Percentiles rank a stretch among this genome's conserved stretches.
Conservation (phyloP, 2,888 invertebrate species). For the Ennomos fuscantarius region DNA sequence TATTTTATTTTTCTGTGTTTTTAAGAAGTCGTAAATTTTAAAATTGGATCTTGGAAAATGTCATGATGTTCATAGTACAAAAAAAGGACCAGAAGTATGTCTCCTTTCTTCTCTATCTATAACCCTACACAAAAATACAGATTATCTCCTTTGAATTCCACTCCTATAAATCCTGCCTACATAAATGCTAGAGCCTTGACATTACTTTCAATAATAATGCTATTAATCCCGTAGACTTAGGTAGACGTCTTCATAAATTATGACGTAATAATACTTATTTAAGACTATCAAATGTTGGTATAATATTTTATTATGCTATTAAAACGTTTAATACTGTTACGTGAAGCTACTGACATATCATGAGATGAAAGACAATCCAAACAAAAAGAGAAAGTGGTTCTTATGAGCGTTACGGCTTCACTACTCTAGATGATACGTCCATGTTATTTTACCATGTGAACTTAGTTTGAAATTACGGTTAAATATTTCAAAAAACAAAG, state of each 20-base stretch:
- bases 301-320: conserved; percentile 15
- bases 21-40: too few species aligned
- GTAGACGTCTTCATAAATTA: not conserved
- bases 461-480: conserved; percentile 17
- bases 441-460: conserved; percentile 18
- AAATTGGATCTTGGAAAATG: not conserved
- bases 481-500: too few species aligned
- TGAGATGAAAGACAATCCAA: conserved; percentile 26
- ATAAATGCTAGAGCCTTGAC: too few species aligned
- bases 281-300: not conserved
- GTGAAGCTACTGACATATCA: conserved; percentile 25
- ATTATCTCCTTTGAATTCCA: too few species aligned
- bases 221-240: too few species aligned
- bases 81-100: too few species aligned
- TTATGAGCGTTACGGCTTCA: conserved; percentile 48
- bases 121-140: too few species aligned
- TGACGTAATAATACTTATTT: not conserved
- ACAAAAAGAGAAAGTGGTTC: conserved; percentile 52
- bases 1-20: too few species aligned
- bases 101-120: too few species aligned
- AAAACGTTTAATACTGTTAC: conserved; percentile 17
- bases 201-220: too few species aligned
- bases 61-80: not conserved
- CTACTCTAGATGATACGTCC: too few species aligned
- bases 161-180: too few species aligned